phyloP scores from a whole-genome alignment of 1,140 invertebrate species.

The Oryctes rhinoceros region DNA sequence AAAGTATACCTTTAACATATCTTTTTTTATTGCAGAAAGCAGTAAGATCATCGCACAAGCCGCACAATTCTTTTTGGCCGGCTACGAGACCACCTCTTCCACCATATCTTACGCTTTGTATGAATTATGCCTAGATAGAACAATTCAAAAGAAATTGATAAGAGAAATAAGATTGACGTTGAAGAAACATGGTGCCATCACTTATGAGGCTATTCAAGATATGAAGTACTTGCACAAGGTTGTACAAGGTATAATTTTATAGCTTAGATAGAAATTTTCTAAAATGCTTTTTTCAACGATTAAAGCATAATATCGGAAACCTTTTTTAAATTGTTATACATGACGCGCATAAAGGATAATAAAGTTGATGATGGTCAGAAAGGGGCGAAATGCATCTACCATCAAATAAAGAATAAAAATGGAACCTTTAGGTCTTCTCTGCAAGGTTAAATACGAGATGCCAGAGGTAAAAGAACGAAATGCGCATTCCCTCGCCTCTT shows the following conservation, averaged over 20 bases:
- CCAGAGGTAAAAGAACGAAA: too few relatives aligned
- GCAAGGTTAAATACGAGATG: too few relatives aligned
- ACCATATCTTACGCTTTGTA: conserved; percentile 73
- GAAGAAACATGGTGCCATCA: conserved; percentile 60
- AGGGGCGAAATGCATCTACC: too few relatives aligned
- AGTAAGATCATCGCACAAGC: conserved; percentile 66
- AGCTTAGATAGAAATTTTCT: neutral
- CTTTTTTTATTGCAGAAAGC: conserved; percentile 49
- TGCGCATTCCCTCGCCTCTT: too few relatives aligned
- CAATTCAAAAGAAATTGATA: conserved; percentile 64
- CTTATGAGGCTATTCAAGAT: conserved; percentile 69
- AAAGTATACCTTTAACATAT: too few relatives aligned
- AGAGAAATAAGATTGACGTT: conserved; percentile 62
- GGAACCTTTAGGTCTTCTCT: too few relatives aligned
- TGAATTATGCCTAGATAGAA: conserved; percentile 67
- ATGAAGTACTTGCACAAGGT: conserved; percentile 71
- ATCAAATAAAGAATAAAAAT: too few relatives aligned
- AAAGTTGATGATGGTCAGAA: too few relatives aligned
- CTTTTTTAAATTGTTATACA: too few relatives aligned
- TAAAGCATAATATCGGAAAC: too few relatives aligned
- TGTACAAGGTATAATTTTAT: conserved; percentile 60
- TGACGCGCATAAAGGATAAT: too few relatives aligned
- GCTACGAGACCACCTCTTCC: conserved; percentile 72
- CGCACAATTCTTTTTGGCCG: conserved; percentile 69
- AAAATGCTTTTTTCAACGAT: too few relatives aligned